phyloP scores from a whole-genome alignment of 2,888 invertebrate species.

The Meganola albula region DNA sequence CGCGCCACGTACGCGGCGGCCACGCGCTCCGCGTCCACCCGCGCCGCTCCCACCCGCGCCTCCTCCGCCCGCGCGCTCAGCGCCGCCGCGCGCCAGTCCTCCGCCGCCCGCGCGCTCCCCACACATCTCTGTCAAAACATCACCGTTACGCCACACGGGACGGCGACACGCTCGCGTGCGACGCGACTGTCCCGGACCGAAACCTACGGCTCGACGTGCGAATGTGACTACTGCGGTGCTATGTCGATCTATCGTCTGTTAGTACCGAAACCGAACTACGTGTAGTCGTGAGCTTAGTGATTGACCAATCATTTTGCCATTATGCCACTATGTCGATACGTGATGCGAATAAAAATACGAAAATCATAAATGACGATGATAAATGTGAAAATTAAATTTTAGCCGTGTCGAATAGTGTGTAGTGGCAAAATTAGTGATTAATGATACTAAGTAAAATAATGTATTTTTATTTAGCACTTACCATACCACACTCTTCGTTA shows the following conservation, averaged over 20 bases:
- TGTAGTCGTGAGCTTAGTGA: conserved; percentile 41
- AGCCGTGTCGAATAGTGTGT: conserved; percentile 24
- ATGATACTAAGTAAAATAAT: conserved; percentile 25
- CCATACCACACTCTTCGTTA: conserved; percentile 27
- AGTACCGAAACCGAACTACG: conserved; percentile 29
- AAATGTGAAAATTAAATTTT: conserved; percentile 30
- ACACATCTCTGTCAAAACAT: background rate
- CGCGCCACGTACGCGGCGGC: conserved; percentile 62
- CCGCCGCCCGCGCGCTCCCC: conserved; percentile 14
- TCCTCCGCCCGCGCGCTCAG: conserved; percentile 10
- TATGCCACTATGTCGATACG: conserved; percentile 72
- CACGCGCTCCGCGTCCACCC: conserved; percentile 21
- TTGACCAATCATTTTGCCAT: conserved; percentile 47
- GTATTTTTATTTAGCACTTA: conserved; percentile 30
- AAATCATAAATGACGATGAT: conserved; percentile 32
- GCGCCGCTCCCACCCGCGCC: conserved; percentile 17
- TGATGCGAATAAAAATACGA: conserved; percentile 34
- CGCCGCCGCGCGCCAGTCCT: conserved; percentile 16
- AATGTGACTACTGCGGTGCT: conserved; percentile 15
- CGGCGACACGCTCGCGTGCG: conserved; percentile 26
- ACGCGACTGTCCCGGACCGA: conserved; percentile 22
- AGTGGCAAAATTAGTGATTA: conserved; percentile 31
- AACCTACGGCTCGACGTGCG: conserved; percentile 21
- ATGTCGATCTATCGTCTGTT: conserved; percentile 17
- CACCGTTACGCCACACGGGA: conserved; percentile 32